A percentile compares a stretch with the other conserved stretches of the same genome.
Evolutionary conservation across 2,113 vertebrate species (phyloP).

Genomic region (Nicator chloris): DNA sequence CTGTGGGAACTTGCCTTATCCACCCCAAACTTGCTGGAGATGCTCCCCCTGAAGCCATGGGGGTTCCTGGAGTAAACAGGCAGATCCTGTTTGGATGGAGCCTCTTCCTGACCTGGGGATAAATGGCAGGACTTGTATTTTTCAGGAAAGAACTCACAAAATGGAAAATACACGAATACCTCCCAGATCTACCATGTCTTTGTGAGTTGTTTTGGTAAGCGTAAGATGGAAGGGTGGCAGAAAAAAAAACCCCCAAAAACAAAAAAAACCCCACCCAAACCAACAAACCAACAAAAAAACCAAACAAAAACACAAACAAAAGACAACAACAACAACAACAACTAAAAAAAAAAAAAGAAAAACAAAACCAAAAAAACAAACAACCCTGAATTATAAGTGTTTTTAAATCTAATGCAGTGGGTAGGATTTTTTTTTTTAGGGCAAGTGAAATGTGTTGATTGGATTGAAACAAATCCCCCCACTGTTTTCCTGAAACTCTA

Average conservation of each 20-base stretch:
- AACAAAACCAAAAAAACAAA: no score
- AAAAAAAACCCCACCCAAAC: no score
- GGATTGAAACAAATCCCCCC: not conserved
- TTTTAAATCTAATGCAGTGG: not conserved
- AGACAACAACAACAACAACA: no score
- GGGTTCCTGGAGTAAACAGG: not conserved
- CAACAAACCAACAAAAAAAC: not conserved
- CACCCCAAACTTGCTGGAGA: not conserved
- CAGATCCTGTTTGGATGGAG: not conserved
- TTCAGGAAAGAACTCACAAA: not conserved
- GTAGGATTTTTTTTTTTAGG: not conserved
- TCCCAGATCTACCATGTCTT: not conserved
- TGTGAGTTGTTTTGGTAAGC: not conserved
- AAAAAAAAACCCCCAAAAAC: not conserved
- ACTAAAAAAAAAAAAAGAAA: no score
- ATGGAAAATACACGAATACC: not conserved
- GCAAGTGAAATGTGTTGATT: not conserved
- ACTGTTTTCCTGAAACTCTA: not conserved
- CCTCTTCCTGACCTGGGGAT: not conserved
- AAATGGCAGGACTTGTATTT: not conserved
- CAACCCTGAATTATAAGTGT: not conserved
- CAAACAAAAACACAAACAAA: no score
- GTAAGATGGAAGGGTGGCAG: not conserved
- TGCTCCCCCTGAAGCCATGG: not conserved
- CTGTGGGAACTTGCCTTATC: not conserved